Conservation (phyloP, 1,140 invertebrate genomes). For the Drosophila burlai region DNA sequence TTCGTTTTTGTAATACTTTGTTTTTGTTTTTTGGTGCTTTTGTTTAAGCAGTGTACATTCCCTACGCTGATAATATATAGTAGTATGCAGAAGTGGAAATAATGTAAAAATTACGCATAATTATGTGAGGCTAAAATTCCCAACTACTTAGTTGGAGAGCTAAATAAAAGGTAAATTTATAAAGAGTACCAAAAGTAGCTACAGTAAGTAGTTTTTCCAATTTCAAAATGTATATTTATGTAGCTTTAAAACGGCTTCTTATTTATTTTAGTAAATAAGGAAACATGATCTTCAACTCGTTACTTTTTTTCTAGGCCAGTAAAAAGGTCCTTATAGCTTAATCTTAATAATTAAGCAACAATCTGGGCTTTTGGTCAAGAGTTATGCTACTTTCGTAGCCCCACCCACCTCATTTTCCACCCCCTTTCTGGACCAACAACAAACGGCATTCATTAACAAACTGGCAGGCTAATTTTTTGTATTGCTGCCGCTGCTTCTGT, state of each 20-base stretch:
- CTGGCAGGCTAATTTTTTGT: conserved; percentile 42
- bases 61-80: not conserved
- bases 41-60: not conserved
- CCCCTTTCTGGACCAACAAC: conserved; percentile 14
- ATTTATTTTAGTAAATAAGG: not conserved
- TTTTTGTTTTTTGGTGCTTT: not conserved
- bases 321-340: not conserved
- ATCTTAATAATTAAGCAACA: conserved; percentile 8
- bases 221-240: not conserved
- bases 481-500: conserved; percentile 19
- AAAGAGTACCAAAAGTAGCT: not conserved
- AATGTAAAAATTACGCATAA: not conserved
- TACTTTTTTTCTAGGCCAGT: not conserved
- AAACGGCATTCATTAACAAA: conserved; percentile 36
- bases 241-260: too few relatives aligned
- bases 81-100: not conserved
- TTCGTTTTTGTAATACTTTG: conserved; percentile 5
- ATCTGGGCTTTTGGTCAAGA: conserved; percentile 1
- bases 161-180: too few relatives aligned
- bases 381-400: conserved; percentile 1
- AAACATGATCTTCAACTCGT: not conserved
- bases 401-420: not conserved
- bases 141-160: not conserved
- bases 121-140: not conserved
- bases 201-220: not conserved